phyloP scores from a whole-genome alignment of 1,140 invertebrate genomes.

The Wiebesia pumilae region DNA sequence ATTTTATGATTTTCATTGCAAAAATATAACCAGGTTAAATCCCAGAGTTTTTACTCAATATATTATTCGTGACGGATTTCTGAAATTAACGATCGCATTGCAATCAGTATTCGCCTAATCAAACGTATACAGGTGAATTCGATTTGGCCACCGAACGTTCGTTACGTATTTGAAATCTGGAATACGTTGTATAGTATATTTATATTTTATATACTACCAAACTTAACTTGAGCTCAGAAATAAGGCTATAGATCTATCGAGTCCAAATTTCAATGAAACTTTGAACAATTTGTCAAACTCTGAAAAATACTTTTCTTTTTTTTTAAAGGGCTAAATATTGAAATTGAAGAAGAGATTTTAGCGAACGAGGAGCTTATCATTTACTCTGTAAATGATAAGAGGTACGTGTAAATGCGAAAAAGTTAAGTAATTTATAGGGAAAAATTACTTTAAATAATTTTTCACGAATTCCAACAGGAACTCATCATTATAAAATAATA shows the following conservation, averaged over 20 bases:
- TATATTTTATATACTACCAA: neutral
- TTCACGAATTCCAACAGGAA: too few species aligned
- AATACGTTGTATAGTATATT: neutral
- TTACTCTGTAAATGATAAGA: too few species aligned
- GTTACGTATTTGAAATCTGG: conserved; percentile 1
- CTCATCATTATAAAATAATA: too few species aligned
- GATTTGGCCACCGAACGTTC: conserved; percentile 6
- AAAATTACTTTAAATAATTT: too few species aligned
- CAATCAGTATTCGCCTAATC: conserved; percentile 15
- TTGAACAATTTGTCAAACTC: neutral
- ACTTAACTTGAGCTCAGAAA: neutral
- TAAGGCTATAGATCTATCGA: too few species aligned
- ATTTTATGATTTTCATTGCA: conserved; percentile 28
- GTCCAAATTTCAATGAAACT: neutral
- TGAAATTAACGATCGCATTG: conserved; percentile 4
- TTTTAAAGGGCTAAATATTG: too few species aligned
- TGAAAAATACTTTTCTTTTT: neutral
- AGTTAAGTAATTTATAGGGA: too few species aligned
- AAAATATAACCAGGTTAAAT: conserved; percentile 28
- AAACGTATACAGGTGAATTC: neutral
- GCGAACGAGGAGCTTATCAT: too few species aligned
- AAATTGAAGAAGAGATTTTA: too few species aligned
- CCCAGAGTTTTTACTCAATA: conserved; percentile 17
- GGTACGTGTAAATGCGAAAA: too few species aligned
- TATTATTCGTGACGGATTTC: conserved; percentile 1